Percentiles rank a stretch among this genome's conserved stretches.
Evolutionary conservation across 2,113 vertebrate species (phyloP).

Genomic region (Chionis minor): DNA sequence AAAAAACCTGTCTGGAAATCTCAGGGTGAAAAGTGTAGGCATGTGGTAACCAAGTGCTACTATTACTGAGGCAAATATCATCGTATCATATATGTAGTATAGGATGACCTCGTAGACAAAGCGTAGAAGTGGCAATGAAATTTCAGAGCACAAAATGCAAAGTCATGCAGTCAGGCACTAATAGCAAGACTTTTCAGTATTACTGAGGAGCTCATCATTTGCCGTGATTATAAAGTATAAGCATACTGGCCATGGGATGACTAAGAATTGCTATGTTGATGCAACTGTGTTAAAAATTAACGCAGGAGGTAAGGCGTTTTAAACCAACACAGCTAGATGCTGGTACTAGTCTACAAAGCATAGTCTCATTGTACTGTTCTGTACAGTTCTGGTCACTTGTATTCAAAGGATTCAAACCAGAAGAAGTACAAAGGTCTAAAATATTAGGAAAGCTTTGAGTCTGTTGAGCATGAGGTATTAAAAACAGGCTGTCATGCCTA

Average conservation of each 20-base stretch:
- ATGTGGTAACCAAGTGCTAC: background rate
- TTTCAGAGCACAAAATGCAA: background rate
- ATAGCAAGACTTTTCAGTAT: background rate
- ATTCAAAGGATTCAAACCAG: background rate
- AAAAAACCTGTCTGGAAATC: background rate
- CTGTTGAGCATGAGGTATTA: background rate
- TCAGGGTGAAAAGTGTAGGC: background rate
- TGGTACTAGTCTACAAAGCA: background rate
- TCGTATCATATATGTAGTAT: fast-evolving
- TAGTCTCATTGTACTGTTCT: background rate
- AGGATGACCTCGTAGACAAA: background rate
- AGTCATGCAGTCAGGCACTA: background rate
- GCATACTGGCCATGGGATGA: background rate
- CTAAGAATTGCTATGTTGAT: background rate
- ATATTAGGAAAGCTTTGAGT: background rate
- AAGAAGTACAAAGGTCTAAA: background rate
- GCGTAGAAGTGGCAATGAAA: background rate
- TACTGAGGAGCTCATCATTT: background rate
- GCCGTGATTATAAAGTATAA: background rate
- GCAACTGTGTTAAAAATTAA: background rate
- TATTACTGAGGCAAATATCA: background rate
- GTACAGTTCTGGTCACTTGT: background rate
- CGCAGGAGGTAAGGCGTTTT: background rate
- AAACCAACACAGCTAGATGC: background rate
- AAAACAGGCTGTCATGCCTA: background rate